Evolutionary conservation across 2,888 invertebrate genomes (phyloP).

Genomic region (Dusona sp.): DNA sequence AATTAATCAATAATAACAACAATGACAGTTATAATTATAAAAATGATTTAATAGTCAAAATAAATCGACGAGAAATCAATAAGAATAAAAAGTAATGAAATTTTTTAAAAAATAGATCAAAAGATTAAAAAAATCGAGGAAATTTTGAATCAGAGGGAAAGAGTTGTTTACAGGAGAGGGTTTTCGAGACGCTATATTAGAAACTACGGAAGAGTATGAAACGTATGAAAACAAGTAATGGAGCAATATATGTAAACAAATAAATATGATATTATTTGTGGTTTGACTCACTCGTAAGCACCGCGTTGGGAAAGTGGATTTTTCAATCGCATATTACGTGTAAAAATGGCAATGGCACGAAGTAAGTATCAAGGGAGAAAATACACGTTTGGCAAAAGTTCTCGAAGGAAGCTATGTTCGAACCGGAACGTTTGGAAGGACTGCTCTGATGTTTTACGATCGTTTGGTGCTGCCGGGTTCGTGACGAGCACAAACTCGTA

Average conservation of each 20-base stretch:
- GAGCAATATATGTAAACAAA: not conserved
- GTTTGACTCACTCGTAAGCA: conserved; percentile 78
- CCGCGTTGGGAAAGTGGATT: conserved; percentile 78
- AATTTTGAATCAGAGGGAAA: not conserved
- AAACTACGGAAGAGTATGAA: not conserved
- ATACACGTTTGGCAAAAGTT: not conserved
- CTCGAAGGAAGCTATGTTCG: conserved; percentile 40
- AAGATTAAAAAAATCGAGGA: not conserved
- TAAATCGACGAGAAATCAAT: too few species aligned
- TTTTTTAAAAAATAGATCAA: not conserved
- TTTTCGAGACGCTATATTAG: not conserved
- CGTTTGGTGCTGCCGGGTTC: conserved; percentile 39
- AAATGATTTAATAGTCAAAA: too few species aligned
- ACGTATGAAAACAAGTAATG: not conserved
- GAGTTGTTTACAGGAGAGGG: not conserved
- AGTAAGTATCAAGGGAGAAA: not conserved
- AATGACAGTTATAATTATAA: too few species aligned
- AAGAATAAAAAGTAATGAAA: not conserved
- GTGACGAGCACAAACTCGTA: conserved; percentile 10
- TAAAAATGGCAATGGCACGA: not conserved
- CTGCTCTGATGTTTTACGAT: conserved; percentile 35
- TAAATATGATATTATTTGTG: conserved; percentile 6
- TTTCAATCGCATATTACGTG: conserved; percentile 76
- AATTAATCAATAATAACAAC: too few species aligned
- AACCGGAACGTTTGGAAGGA: conserved; percentile 44